phyloP scores from a whole-genome alignment of 2,797 vertebrate genomes.

The Fistularia tabacaria region DNA sequence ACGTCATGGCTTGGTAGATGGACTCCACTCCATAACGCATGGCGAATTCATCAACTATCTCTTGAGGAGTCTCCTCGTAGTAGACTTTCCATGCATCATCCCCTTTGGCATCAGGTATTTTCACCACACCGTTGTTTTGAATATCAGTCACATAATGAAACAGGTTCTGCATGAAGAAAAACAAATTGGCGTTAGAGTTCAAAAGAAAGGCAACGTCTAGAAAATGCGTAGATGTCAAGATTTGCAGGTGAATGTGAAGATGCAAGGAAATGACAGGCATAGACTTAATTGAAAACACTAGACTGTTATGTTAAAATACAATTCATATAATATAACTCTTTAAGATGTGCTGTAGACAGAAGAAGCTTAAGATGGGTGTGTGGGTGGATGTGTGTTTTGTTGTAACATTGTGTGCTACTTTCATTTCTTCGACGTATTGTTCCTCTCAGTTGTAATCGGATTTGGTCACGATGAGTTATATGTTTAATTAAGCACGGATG shows the following conservation, averaged over 20 bases:
- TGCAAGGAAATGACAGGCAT: too few relatives aligned
- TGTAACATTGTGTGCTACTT: too few relatives aligned
- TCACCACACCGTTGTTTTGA: slow-evolving; percentile 93
- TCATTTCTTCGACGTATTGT: neutral
- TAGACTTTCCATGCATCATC: slow-evolving; percentile 99
- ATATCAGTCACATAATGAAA: slow-evolving; percentile 97
- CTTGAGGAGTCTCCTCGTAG: slow-evolving; percentile 96
- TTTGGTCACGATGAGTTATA: slow-evolving; percentile 2
- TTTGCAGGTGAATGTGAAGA: too few relatives aligned
- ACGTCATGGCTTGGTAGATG: slow-evolving; percentile 99
- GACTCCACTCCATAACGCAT: slow-evolving; percentile 98
- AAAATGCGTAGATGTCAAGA: too few relatives aligned
- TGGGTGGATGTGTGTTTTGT: neutral
- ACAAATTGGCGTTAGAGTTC: too few relatives aligned
- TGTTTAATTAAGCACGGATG: slow-evolving; percentile 15
- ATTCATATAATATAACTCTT: too few relatives aligned
- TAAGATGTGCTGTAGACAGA: too few relatives aligned
- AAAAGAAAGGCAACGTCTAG: too few relatives aligned
- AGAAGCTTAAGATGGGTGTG: neutral
- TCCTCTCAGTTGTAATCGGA: slow-evolving; percentile 6
- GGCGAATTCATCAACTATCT: slow-evolving; percentile 97
- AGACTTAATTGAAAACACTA: too few relatives aligned
- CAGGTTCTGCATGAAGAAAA: slow-evolving; percentile 79
- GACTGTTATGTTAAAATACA: too few relatives aligned
- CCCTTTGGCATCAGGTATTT: slow-evolving; percentile 96